A percentile compares a stretch with the other conserved stretches of the same genome.
These are phyloP conservation scores for Distichodus sexfasciatus DNA, from an alignment of 2,797 vertebrate species.

Conservation along the genomic window DNA sequence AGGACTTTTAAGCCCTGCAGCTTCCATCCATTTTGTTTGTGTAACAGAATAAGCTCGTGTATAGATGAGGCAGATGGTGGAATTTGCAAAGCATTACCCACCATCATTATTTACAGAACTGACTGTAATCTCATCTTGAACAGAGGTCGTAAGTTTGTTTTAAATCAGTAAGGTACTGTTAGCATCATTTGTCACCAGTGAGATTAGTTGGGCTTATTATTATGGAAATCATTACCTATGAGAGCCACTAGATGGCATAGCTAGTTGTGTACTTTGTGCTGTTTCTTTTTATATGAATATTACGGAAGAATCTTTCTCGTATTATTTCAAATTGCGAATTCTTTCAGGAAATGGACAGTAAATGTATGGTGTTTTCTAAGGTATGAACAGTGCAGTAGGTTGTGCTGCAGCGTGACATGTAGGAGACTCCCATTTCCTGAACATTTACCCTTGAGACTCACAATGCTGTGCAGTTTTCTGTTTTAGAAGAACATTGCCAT, in stretches of 20 bases:
- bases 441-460: neutral
- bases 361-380: neutral
- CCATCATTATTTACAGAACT: too few species aligned
- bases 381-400: neutral
- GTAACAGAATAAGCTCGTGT: too few species aligned
- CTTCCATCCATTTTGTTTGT: too few species aligned
- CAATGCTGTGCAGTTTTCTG: neutral
- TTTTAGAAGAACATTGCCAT: neutral
- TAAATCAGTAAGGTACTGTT: too few species aligned
- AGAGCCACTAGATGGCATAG: conserved; percentile 21
- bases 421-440: neutral
- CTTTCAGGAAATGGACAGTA: neutral
- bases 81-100: too few species aligned
- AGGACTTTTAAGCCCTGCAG: too few species aligned
- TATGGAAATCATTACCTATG: neutral
- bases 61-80: too few species aligned
- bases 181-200: neutral
- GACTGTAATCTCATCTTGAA: too few species aligned
- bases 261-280: neutral
- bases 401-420: neutral
- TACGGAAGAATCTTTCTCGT: neutral
- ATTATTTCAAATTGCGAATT: neutral
- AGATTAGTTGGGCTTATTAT: too few species aligned
- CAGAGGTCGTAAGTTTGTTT: too few species aligned
- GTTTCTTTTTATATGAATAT: neutral